Evolutionary conservation across 1,140 invertebrate genomes (phyloP), one percentile per base, ranked within the genome.

Genomic region (Chironomus striatipennis): DNA sequence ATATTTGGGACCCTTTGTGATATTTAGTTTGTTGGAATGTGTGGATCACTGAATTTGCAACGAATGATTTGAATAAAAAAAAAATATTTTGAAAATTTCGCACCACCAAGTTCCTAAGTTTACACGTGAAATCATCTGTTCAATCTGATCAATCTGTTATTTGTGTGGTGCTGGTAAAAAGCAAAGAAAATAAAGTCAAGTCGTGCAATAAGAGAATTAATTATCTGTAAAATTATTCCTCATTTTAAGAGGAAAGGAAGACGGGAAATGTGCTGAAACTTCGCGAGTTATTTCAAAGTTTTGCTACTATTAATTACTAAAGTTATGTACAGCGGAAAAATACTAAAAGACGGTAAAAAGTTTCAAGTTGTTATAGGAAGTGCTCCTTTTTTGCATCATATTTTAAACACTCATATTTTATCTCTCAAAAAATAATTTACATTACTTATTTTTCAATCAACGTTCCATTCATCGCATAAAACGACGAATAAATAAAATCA

Each of bases 201-300:
- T n/a, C 4, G 15, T 15, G 10, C 12, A 12, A 15, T 9, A 15
- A 47, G 15, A 47, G 15, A 57, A 57, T 57, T 57, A 57, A 57
- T 57, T 57, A 57, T 57, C 47, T n/a, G 5, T 4, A 15, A 57
- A 57, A 57, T 47, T 47, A 10, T 47, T 10, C 2, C 2, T 10
- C 8, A 47, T 57, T 57, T 57, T n/a, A 5, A 4, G n/a, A 57
- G 10, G 5, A 5, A 57, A 57, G 47, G n/a, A 12, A 57, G 12
- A 57, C 12, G 12, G 47, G 47, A 57, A 57, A 57, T n/a, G 47
- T n/a, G 12, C 12, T 57, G 47, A 12, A 57, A 57, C 47, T 57
- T 57, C 47, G 47, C 47, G 47, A 57, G n/a, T 57, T 57, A 34
- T n/a, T 57, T 57, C n/a, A 70, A 70, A 70, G n/a, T 70, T 70